Conservation (phyloP, 2,888 invertebrate species). For the Acanthosepion pharaonis region DNA sequence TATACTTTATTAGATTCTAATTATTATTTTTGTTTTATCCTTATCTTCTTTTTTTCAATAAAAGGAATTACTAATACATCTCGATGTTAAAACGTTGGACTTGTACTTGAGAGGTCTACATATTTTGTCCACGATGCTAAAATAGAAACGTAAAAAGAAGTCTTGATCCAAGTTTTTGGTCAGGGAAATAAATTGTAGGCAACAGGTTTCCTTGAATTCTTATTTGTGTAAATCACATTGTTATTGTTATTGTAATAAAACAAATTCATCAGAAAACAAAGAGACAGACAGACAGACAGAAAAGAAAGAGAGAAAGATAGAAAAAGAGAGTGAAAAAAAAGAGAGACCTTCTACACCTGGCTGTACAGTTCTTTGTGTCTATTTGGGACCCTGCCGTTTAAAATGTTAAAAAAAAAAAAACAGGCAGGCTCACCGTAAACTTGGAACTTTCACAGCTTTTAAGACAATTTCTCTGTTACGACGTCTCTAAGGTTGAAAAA, state of each 20-base stretch:
- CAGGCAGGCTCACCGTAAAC: too few relatives aligned
- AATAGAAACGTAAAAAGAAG: background rate
- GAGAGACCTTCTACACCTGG: too few relatives aligned
- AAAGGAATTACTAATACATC: background rate
- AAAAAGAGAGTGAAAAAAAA: too few relatives aligned
- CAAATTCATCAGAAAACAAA: too few relatives aligned
- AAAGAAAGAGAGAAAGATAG: too few relatives aligned
- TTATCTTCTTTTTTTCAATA: background rate
- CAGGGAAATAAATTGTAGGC: background rate
- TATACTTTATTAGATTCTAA: background rate
- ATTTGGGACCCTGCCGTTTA: too few relatives aligned
- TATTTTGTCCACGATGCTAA: background rate
- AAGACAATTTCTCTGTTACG: too few relatives aligned
- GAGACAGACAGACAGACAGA: too few relatives aligned
- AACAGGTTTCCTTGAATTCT: background rate
- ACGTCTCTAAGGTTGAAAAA: background rate
- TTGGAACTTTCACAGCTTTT: too few relatives aligned
- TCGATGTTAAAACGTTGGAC: background rate
- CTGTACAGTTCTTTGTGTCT: too few relatives aligned
- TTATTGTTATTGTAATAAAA: background rate
- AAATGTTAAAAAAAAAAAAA: too few relatives aligned
- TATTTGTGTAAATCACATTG: background rate
- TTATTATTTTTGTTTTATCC: background rate
- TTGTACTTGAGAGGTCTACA: too few relatives aligned
- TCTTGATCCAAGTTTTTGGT: background rate